Base-by-base conservation (phyloP, 2,888 invertebrate species). In the Stegana nigrithorax region DNA sequence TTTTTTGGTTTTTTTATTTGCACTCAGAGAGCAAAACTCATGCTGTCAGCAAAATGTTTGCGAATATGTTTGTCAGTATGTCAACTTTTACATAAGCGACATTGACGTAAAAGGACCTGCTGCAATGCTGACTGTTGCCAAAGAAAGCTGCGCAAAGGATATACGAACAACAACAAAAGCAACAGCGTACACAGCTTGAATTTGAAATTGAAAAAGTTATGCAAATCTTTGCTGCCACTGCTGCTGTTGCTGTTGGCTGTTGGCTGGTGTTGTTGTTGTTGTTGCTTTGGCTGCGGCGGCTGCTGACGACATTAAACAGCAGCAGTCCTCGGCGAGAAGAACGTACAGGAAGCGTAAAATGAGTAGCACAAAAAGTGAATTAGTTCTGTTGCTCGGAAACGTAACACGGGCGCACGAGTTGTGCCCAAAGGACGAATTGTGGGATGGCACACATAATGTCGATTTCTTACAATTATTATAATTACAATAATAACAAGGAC, bases 191-290 rank as follows among this genome's bases (percentile, higher is more conserved):
- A 75, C 75, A 75, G 75, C 76, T 78, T 75, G 75, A 78, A 77
- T 75, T 74, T 76, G 65, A 75, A 75, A 75, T 75, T 78, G 78
- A 75, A 75, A 75, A 75, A 75, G 78, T 75, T 75, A 75, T 75
- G 75, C 78, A 75, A 75, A 75, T 75, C 73, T 75, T 71, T 66
- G 61, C 26, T 45, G 64, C 60, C 60, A 60, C 10, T 53, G 59
- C n/a, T 53, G 25, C 44, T 55, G 62, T 21, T 69, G 68, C 53
- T 63, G 64, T 59, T 12, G 56, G 23, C 44, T n/a, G n/a, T n/a
- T n/a, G n/a, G n/a, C n/a, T n/a, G n/a, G n/a, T n/a, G n/a, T n/a
- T n/a, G n/a, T n/a, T n/a, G n/a, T n/a, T n/a, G n/a, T n/a, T n/a
- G n/a, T n/a, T n/a, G n/a, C n/a, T n/a, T n/a, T n/a, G n/a, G n/a